A percentile compares a stretch with the other conserved stretches of the same genome.
phyloP scores from a whole-genome alignment of 2,888 invertebrate species.

The Erpobdella octoculata region DNA sequence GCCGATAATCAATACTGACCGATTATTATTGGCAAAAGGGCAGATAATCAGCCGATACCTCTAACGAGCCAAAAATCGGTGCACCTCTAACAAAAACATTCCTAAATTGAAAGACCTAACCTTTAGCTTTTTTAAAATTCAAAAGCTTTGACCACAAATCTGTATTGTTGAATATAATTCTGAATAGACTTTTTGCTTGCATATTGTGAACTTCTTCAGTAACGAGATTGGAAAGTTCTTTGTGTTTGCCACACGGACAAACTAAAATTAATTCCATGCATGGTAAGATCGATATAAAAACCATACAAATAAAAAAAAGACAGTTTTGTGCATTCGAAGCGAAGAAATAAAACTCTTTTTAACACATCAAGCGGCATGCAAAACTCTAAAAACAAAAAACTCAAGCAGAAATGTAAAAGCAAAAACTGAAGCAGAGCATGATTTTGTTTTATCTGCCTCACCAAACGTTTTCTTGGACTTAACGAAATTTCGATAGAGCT shows the following conservation, averaged over 20 bases:
- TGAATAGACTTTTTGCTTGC: not conserved
- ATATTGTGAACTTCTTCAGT: not conserved
- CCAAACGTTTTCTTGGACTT: constrained; percentile 68
- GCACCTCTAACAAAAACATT: not conserved
- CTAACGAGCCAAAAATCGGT: not conserved
- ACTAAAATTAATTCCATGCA: not conserved
- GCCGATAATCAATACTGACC: too few species aligned
- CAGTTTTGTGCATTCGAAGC: too few species aligned
- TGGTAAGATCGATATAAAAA: not conserved
- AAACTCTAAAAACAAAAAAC: too few species aligned
- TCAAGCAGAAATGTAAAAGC: too few species aligned
- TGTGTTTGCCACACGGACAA: constrained; percentile 8
- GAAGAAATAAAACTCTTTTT: too few species aligned
- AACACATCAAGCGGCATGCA: too few species aligned
- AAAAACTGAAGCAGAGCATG: not conserved
- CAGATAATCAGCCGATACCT: too few species aligned
- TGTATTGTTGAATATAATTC: not conserved
- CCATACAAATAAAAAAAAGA: not conserved
- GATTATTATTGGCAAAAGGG: too few species aligned
- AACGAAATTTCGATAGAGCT: constrained; percentile 78
- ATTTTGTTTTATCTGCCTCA: constrained; percentile 23
- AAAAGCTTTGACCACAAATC: constrained; percentile 11
- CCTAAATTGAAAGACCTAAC: not conserved
- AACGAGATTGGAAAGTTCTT: not conserved
- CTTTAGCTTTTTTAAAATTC: not conserved